These are phyloP conservation scores for Zosterops japonicus DNA, from an alignment of 2,113 vertebrate genomes.

Conservation along the genomic window DNA sequence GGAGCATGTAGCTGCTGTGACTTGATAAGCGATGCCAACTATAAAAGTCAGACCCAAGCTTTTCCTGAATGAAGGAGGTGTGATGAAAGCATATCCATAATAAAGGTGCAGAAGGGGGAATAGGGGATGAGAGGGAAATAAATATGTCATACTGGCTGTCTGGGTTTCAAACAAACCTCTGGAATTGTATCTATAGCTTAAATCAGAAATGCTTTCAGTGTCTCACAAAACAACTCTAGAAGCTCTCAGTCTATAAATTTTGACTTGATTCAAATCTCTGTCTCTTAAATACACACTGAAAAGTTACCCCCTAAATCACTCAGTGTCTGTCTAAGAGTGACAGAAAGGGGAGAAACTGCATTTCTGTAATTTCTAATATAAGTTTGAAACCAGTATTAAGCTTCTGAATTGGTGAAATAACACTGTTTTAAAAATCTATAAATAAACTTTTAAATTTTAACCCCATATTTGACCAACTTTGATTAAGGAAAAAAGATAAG, in stretches of 20 bases:
- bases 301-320: neutral
- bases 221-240: neutral
- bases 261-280: neutral
- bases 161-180: neutral
- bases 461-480: neutral
- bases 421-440: neutral
- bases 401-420: neutral
- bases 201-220: neutral
- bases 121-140: accelerated
- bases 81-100: neutral
- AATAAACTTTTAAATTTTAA: neutral
- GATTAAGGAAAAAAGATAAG: neutral
- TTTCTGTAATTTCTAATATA: neutral
- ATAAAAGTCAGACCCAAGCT: neutral
- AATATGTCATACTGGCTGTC: neutral
- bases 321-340: neutral
- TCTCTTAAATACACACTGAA: neutral
- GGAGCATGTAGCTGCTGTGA: neutral
- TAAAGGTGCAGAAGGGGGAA: neutral
- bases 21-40: neutral
- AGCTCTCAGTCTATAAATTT: neutral
- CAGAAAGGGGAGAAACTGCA: neutral
- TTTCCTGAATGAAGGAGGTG: neutral
- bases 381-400: neutral
- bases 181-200: neutral